A percentile compares a stretch with the other conserved stretches of the same genome.
Evolutionary conservation across 2,113 vertebrate genomes (phyloP).

Genomic region (Porphyrio hochstetteri): DNA sequence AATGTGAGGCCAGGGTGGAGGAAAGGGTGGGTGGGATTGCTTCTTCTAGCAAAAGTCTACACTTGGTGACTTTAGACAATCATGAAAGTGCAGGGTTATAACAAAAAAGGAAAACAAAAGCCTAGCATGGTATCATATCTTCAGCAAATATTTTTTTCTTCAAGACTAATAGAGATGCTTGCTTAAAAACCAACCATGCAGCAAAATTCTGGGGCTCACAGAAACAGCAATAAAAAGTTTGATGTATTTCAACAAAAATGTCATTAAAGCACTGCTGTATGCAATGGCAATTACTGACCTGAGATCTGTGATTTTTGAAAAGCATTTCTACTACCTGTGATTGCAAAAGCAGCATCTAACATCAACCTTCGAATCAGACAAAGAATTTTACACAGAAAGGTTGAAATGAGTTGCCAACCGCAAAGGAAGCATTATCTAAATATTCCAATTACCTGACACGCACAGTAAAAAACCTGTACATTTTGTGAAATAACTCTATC

Average conservation of each 20-base stretch:
- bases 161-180: neutral
- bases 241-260: neutral
- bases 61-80: neutral
- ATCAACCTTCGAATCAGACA: neutral
- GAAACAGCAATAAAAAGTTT: neutral
- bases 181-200: neutral
- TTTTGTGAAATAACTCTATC: neutral
- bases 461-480: neutral
- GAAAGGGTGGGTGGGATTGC: neutral
- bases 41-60: neutral
- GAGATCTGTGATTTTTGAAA: neutral
- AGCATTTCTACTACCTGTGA: neutral
- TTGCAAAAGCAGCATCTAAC: neutral
- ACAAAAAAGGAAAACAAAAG: neutral
- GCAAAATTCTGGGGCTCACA: neutral
- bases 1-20: neutral
- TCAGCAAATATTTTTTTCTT: neutral
- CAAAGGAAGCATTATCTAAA: neutral
- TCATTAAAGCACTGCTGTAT: neutral
- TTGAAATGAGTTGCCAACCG: neutral
- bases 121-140: neutral
- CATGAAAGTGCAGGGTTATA: neutral
- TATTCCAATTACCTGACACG: neutral
- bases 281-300: neutral
- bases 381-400: neutral